Evolutionary conservation across 1,140 invertebrate genomes (phyloP), one percentile per base, ranked within the genome.

Genomic region (Leptopilina boulardi): DNA sequence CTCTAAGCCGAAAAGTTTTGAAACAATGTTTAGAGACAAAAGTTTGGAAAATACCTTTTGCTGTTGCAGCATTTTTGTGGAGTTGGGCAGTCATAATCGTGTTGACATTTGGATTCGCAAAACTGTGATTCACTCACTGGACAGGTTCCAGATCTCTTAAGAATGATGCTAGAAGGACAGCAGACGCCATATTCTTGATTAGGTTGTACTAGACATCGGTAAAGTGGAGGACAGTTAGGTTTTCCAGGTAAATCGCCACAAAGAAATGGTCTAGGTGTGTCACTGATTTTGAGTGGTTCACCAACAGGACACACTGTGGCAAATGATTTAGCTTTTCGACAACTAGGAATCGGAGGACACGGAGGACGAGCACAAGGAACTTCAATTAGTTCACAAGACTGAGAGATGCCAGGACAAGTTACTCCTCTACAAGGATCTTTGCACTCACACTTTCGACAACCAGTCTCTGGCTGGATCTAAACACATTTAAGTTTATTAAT

Each of bases 171-270:
- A 9, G 94, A 94, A n/a, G 95, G 95, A 86, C 96, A 97, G 86
- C 96, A 97, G 1, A 97, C 95, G 0, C 96, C 96, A 85, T 97
- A 97, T 80, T 97, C 96, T 81, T 96, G 95, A 75, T 94, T 94
- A 90, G 89, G 73, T 83, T 96, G 94, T 4, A 97, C 95, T 66
- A 95, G 91, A 84, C 96, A 97, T 82, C 94, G 93, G 87, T 96
- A 96, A 59, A 96, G 91, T 0, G 95, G 94, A 5, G 96, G 96
- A 85, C 96, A 97, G 54, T 93, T 93, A 0, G 96, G 96, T 89
- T 96, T 96, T 15, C 95, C 95, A 0, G 94, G 93, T 44, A 94
- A 94, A 21, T 93, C 93, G n/a, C 96, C 96, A 85, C 96, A 97
- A 1, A 97, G 89, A 86, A 96, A 97, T 0, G 96, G 96, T 54